Evolutionary conservation across 2,113 vertebrate genomes (phyloP), one percentile per base, ranked within the genome.

Genomic region (Pleuronectes platessa): DNA sequence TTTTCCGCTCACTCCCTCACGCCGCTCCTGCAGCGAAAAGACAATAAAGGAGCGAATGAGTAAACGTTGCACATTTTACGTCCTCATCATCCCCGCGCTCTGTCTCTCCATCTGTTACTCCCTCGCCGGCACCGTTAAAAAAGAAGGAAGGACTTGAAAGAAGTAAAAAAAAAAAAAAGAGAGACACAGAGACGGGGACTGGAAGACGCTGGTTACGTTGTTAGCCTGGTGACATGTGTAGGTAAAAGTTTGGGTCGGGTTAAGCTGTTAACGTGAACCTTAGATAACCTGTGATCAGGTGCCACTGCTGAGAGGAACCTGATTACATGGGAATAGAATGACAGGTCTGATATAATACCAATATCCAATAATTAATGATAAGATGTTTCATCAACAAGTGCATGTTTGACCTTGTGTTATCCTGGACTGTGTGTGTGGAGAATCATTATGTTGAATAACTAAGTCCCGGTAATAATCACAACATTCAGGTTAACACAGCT

Each of bases 31-130:
- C 85, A 95, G 95, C 89, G 93, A 93, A 93, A 54, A 95, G 89
- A 93, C 90, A 92, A 91, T 92, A 92, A 91, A 90, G 86, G 87
- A 89, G 85, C 88, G 92, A 91, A 91, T 90, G 87, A 90, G 89
- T 92, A 93, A 93, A 90, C 27, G 20, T 90, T 93, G 92, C 94
- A 93, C 72, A 95, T 97, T 97, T 96, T 96, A 96, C 95, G 95
- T 95, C 95, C 95, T 95, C 94, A 96, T 93, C 90, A 90, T 91
- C 88, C 84, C 84, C 61, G 71, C 88, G 78, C 89, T 89, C 88
- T 90, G 84, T 89, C 89, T 85, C 87, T 89, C 88, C 92, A 90
- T 90, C 89, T 92, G 89, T 91, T 89, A 90, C 73, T 94, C 92
- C 93, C 93, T 93, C 93, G 61, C 82, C 81, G 78, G 85, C 62